Conservation (phyloP, 1,140 invertebrate genomes). For the Grapholita molesta region DNA sequence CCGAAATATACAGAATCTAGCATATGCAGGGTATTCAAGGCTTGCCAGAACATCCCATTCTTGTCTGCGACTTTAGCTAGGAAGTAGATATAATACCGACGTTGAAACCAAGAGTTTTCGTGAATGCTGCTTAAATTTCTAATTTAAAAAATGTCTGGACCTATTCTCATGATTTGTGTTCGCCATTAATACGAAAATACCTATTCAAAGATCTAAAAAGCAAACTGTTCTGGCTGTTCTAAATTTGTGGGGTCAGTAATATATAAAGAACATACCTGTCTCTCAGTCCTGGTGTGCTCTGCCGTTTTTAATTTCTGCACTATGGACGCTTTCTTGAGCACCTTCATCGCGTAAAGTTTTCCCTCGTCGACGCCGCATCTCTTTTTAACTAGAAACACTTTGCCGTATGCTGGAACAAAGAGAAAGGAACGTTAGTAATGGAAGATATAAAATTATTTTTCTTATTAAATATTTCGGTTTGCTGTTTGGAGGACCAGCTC, state of each 20-base stretch:
- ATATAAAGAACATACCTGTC: slow-evolving; percentile 78
- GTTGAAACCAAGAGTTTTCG: too few species aligned
- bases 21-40: neutral
- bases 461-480: too few species aligned
- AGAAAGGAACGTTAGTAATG: slow-evolving; percentile 18
- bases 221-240: too few species aligned
- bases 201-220: too few species aligned
- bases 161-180: too few species aligned
- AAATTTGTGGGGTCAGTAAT: neutral
- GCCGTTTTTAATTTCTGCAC: slow-evolving; percentile 96
- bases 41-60: neutral
- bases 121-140: too few species aligned
- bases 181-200: too few species aligned
- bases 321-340: slow-evolving; percentile 93
- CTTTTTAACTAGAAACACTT: slow-evolving; percentile 95
- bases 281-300: slow-evolving; percentile 95
- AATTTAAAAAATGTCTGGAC: too few species aligned
- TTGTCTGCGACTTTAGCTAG: too few species aligned
- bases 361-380: slow-evolving; percentile 87
- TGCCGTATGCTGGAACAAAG: slow-evolving; percentile 92
- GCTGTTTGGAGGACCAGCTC: too few species aligned
- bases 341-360: slow-evolving; percentile 96
- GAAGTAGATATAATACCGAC: too few species aligned
- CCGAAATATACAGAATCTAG: neutral
- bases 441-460: too few species aligned